Conservation (phyloP, 53 echinoderm and acorn worm species). For the Astropecten irregularis region DNA sequence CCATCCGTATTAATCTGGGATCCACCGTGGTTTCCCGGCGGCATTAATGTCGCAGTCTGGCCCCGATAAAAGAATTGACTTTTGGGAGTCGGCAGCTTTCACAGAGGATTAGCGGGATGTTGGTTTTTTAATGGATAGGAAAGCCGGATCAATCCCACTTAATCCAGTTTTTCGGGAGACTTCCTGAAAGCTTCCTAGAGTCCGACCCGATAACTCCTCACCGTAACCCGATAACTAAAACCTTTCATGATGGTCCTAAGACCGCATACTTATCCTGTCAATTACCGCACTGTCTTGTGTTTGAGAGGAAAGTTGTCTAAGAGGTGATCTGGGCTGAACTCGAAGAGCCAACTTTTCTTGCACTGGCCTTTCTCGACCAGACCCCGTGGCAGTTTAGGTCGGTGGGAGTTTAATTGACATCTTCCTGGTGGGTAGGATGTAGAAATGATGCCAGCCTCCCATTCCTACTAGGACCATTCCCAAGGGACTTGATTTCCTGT, state of each 20-base stretch:
- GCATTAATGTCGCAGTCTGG: background rate
- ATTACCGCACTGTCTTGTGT: background rate
- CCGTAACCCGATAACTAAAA: background rate
- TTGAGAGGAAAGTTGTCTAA: background rate
- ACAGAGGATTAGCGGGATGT: background rate
- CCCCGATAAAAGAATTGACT: background rate
- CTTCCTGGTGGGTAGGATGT: constrained; percentile 23
- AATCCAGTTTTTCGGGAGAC: constrained; percentile 11
- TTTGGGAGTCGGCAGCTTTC: background rate
- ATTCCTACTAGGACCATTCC: background rate
- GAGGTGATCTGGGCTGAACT: constrained; percentile 26
- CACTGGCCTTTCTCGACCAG: background rate
- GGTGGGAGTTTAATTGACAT: constrained; percentile 12
- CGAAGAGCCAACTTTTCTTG: background rate
- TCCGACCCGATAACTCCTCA: background rate
- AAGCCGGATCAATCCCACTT: constrained; percentile 1
- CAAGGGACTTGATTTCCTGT: background rate
- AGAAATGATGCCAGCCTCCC: background rate
- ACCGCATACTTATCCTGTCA: background rate
- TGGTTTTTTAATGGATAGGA: background rate
- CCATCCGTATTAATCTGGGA: background rate
- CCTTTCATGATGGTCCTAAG: background rate
- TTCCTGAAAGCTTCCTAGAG: constrained; percentile 23
- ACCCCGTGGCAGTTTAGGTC: too few relatives aligned
- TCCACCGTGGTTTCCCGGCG: background rate